Conservation (phyloP, 2,888 invertebrate species). For the Synanthedon myopaeformis region DNA sequence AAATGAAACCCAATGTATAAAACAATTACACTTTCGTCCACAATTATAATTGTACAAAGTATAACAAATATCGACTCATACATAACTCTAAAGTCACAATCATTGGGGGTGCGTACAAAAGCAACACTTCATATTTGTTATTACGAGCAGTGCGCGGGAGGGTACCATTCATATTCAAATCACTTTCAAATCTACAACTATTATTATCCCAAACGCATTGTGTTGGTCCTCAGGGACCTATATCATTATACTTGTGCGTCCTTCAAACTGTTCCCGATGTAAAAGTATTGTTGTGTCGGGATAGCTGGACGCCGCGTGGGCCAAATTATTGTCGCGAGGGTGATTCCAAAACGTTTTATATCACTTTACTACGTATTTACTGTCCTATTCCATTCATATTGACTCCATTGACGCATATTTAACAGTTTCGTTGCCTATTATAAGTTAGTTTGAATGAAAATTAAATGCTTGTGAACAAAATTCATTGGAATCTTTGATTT, state of each 20-base stretch:
- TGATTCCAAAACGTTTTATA: slow-evolving; percentile 55
- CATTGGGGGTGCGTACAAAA: slow-evolving; percentile 52
- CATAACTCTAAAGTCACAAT: slow-evolving; percentile 57
- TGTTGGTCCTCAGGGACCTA: slow-evolving; percentile 62
- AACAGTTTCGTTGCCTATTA: slow-evolving; percentile 35
- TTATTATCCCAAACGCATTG: slow-evolving; percentile 63
- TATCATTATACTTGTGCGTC: slow-evolving; percentile 59
- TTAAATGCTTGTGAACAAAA: slow-evolving; percentile 5
- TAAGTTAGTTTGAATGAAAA: slow-evolving; percentile 18
- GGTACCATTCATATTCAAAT: slow-evolving; percentile 69
- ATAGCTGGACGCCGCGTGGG: slow-evolving; percentile 39
- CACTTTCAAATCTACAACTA: slow-evolving; percentile 69
- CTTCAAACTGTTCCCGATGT: slow-evolving; percentile 56
- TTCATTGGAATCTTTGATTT: slow-evolving; percentile 17
- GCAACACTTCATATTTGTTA: slow-evolving; percentile 69
- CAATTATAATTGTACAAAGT: slow-evolving; percentile 46
- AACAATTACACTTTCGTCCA: background rate
- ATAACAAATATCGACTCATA: slow-evolving; percentile 46
- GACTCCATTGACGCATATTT: slow-evolving; percentile 38
- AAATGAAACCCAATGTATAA: background rate
- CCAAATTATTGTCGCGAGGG: slow-evolving; percentile 44
- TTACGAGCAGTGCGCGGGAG: slow-evolving; percentile 60
- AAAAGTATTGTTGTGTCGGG: slow-evolving; percentile 50
- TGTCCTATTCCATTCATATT: slow-evolving; percentile 35
- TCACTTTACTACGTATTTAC: slow-evolving; percentile 56